Percentiles rank a stretch among this genome's conserved stretches.
phyloP scores from a whole-genome alignment of 2,888 invertebrate genomes.

The Mesoligia furuncula region DNA sequence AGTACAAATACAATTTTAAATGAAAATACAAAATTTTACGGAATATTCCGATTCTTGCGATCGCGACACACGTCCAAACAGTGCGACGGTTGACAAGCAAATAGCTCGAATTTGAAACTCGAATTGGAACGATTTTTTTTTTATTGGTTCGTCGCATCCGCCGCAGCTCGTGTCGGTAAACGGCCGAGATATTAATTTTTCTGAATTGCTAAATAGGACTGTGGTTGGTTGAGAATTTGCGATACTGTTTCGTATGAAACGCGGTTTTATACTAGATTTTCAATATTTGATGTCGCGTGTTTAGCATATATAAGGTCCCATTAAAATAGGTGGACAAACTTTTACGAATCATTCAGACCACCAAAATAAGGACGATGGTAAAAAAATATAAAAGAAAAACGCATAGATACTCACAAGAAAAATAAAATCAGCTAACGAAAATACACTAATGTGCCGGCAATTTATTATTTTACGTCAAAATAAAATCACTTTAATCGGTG shows the following conservation, averaged over 20 bases:
- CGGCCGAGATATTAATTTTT: slow-evolving; percentile 56
- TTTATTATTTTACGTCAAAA: no score
- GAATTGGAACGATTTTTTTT: slow-evolving; percentile 60
- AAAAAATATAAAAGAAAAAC: no score
- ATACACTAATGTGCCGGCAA: no score
- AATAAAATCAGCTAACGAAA: no score
- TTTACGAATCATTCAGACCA: no score
- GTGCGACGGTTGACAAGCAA: slow-evolving; percentile 64
- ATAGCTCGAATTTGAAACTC: slow-evolving; percentile 66
- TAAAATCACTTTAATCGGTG: no score
- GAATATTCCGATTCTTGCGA: slow-evolving; percentile 40
- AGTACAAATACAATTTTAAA: slow-evolving; percentile 47
- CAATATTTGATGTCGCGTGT: not conserved
- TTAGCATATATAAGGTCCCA: no score
- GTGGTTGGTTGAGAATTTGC: slow-evolving; percentile 6
- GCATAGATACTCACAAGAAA: no score
- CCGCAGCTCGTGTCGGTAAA: slow-evolving; percentile 43
- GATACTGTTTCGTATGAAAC: slow-evolving; percentile 17
- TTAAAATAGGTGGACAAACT: no score
- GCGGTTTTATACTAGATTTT: not conserved
- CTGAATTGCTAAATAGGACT: slow-evolving; percentile 42
- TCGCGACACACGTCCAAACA: slow-evolving; percentile 64
- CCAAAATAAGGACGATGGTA: no score
- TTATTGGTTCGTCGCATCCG: slow-evolving; percentile 54
- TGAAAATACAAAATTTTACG: slow-evolving; percentile 44